Evolutionary conservation across 2,888 invertebrate genomes (phyloP).

Genomic region (Melangyna quadrimaculata): DNA sequence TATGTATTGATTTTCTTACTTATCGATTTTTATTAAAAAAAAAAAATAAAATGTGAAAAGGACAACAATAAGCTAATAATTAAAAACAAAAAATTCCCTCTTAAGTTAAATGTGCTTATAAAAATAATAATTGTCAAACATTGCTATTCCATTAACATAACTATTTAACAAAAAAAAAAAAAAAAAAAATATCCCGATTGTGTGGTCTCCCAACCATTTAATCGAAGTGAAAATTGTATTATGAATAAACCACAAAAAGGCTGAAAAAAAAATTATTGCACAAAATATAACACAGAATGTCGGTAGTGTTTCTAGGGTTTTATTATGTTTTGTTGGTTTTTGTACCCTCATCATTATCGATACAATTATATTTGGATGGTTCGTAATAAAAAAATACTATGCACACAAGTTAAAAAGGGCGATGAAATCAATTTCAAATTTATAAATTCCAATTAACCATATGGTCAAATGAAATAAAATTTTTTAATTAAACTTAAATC

Average conservation of each 20-base stretch:
- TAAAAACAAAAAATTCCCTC: background rate
- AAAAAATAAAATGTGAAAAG: background rate
- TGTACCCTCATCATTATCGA: conserved; percentile 10
- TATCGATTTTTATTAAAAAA: background rate
- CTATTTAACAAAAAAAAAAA: too few species aligned
- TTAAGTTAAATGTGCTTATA: background rate
- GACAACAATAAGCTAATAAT: background rate
- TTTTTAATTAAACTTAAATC: conserved; percentile 14
- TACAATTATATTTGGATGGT: background rate
- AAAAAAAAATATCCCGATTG: background rate
- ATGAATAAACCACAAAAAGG: conserved; percentile 7
- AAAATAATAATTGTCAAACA: conserved; percentile 1
- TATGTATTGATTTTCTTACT: background rate
- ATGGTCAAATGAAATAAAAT: conserved; percentile 4
- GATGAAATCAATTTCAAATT: conserved; percentile 19
- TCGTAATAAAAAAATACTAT: too few species aligned
- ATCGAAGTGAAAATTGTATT: conserved; percentile 15
- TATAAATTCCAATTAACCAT: background rate
- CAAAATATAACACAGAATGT: background rate
- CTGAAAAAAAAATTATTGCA: background rate
- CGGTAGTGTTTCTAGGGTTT: background rate
- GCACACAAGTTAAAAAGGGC: background rate
- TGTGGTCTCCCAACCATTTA: conserved; percentile 26
- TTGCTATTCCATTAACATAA: conserved; percentile 25
- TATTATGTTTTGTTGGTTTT: background rate